Evolutionary conservation across 2,797 vertebrate genomes (phyloP).

Genomic region (Amniataba percoides): DNA sequence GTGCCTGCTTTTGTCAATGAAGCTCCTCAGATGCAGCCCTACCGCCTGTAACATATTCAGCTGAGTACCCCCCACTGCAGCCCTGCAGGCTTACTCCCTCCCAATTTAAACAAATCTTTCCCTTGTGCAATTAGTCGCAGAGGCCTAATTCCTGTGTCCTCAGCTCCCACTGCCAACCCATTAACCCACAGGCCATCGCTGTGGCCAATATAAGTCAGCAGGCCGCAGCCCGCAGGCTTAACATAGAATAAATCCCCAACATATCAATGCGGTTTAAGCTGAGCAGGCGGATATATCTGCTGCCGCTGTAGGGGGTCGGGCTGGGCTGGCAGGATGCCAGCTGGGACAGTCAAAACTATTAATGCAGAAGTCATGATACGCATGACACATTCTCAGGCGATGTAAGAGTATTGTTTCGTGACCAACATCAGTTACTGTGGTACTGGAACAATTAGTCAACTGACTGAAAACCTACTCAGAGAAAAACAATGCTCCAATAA

Average conservation of each 20-base stretch:
- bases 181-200: conserved; percentile 56
- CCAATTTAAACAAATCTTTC: conserved; percentile 65
- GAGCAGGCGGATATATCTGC: conserved; percentile 66
- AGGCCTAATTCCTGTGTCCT: conserved; percentile 71
- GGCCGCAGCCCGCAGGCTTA: conserved; percentile 55
- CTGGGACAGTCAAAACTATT: conserved; percentile 46
- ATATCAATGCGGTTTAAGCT: conserved; percentile 67
- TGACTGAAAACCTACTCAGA: background rate
- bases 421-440: background rate
- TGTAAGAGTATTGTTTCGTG: background rate
- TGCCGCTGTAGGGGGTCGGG: conserved; percentile 43
- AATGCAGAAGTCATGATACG: conserved; percentile 37
- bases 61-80: conserved; percentile 33
- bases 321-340: conserved; percentile 52
- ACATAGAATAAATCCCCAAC: conserved; percentile 62
- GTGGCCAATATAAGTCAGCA: conserved; percentile 59
- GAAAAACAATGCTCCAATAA: background rate
- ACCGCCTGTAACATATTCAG: conserved; percentile 24
- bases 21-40: conserved; percentile 1
- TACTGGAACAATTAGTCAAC: background rate
- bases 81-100: conserved; percentile 51
- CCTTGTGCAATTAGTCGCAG: conserved; percentile 66
- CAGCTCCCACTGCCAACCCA: conserved; percentile 60
- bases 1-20: conserved; percentile 36
- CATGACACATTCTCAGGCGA: conserved; percentile 4